A percentile compares a stretch with the other conserved stretches of the same genome.
Evolutionary conservation across 2,113 vertebrate genomes (phyloP).

Genomic region (Gymnogyps californianus): DNA sequence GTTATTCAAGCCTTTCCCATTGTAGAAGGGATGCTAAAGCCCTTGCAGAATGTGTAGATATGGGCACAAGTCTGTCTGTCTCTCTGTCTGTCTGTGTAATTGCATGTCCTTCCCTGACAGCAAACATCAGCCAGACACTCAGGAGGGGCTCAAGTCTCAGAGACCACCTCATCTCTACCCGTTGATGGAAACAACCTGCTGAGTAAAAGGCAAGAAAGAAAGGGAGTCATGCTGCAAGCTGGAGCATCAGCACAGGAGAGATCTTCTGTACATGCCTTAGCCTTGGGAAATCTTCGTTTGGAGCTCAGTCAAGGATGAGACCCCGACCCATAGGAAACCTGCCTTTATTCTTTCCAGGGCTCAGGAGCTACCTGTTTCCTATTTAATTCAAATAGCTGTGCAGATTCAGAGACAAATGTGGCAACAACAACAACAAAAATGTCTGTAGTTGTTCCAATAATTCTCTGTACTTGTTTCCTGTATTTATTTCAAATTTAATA

Average conservation of each 20-base stretch:
- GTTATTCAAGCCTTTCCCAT: not conserved
- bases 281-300: not conserved
- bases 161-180: not conserved
- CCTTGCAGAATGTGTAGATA: accelerated
- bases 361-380: slow-evolving; percentile 12
- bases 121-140: not conserved
- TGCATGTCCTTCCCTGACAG: not conserved
- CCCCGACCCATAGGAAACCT: not conserved
- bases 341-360: not conserved
- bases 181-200: not conserved
- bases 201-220: not conserved
- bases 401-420: not conserved
- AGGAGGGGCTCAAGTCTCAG: not conserved
- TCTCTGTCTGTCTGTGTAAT: not conserved
- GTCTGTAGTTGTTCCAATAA: slow-evolving; percentile 10
- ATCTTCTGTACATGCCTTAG: not conserved
- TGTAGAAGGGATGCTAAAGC: not conserved
- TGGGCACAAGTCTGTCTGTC: not conserved
- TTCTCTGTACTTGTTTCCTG: slow-evolving; percentile 28
- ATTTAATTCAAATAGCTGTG: not conserved
- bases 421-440: not conserved
- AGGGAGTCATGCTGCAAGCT: not conserved
- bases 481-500: slow-evolving; percentile 26
- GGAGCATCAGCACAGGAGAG: not conserved
- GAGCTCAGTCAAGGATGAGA: not conserved